These are phyloP conservation scores for Zaprionus vittiger DNA, from an alignment of 1,140 invertebrate genomes.

Conservation along the genomic window DNA sequence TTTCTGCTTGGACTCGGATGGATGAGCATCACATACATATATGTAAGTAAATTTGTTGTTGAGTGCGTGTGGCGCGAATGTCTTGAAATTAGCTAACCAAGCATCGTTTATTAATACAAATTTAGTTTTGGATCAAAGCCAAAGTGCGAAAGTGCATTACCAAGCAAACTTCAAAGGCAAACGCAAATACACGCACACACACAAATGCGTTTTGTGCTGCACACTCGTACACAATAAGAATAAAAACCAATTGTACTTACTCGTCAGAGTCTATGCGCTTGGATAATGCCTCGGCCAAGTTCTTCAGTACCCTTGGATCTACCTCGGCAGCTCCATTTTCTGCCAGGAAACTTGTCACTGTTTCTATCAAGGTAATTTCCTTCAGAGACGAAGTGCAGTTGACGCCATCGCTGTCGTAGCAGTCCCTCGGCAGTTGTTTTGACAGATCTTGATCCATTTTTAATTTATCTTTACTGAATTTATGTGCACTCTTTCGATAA, in stretches of 20 bases:
- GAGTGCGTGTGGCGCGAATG: slow-evolving; percentile 4
- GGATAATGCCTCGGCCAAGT: slow-evolving; percentile 67
- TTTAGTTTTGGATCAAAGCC: slow-evolving; percentile 50
- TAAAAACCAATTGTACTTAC: slow-evolving; percentile 49
- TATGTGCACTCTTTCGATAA: neutral
- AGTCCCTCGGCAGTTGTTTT: slow-evolving; percentile 59
- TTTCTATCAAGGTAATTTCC: slow-evolving; percentile 70
- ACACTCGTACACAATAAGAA: slow-evolving; percentile 31
- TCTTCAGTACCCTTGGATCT: slow-evolving; percentile 59
- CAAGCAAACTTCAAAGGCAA: slow-evolving; percentile 51
- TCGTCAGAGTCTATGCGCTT: slow-evolving; percentile 66
- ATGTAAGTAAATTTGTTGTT: slow-evolving; percentile 1
- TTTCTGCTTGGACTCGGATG: slow-evolving; percentile 14
- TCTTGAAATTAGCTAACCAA: slow-evolving; percentile 16
- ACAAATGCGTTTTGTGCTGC: slow-evolving; percentile 1
- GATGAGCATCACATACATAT: slow-evolving; percentile 17
- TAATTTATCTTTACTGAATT: neutral
- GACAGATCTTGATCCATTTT: slow-evolving; percentile 58
- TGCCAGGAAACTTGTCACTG: slow-evolving; percentile 69
- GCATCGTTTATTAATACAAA: slow-evolving; percentile 40
- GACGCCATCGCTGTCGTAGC: slow-evolving; percentile 47
- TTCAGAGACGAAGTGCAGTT: slow-evolving; percentile 65
- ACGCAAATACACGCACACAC: neutral
- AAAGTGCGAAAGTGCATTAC: slow-evolving; percentile 44
- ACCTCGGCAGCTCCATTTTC: slow-evolving; percentile 70